These are phyloP conservation scores for Plagodis dolabraria DNA, from an alignment of 2,888 invertebrate species.

Conservation along the genomic window DNA sequence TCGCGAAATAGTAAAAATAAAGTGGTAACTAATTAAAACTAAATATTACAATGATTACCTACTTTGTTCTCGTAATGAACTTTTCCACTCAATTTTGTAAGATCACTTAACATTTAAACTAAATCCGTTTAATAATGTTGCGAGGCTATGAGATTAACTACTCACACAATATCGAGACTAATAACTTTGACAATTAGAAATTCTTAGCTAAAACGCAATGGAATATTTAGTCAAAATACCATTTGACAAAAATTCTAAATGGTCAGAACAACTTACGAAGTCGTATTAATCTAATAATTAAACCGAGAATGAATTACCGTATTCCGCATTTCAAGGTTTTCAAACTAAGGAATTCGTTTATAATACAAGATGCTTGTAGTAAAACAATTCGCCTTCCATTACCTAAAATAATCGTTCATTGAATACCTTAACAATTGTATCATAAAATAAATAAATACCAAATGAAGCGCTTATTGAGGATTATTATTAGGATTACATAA, in stretches of 20 bases:
- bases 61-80: slow-evolving; percentile 1
- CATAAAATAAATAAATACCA: too few relatives aligned
- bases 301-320: slow-evolving; percentile 45
- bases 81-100: slow-evolving; percentile 2
- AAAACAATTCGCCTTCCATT: slow-evolving; percentile 44
- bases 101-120: slow-evolving; percentile 3
- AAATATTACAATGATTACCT: neutral
- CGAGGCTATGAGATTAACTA: neutral
- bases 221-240: slow-evolving; percentile 14
- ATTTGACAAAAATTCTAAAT: slow-evolving; percentile 19
- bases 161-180: slow-evolving; percentile 1
- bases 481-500: too few relatives aligned
- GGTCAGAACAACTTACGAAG: slow-evolving; percentile 17
- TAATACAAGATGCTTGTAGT: slow-evolving; percentile 47
- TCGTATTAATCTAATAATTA: slow-evolving; percentile 19
- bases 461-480: too few relatives aligned
- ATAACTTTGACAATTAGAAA: slow-evolving; percentile 6
- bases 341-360: slow-evolving; percentile 55
- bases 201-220: slow-evolving; percentile 17
- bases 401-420: slow-evolving; percentile 38
- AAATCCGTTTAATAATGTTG: neutral
- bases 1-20: slow-evolving; percentile 4
- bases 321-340: slow-evolving; percentile 47
- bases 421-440: slow-evolving; percentile 24
- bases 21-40: slow-evolving; percentile 2